A percentile compares a stretch with the other conserved stretches of the same genome.
These are phyloP conservation scores for Abscondita cerata DNA, from an alignment of 2,888 invertebrate genomes.

Conservation along the genomic window DNA sequence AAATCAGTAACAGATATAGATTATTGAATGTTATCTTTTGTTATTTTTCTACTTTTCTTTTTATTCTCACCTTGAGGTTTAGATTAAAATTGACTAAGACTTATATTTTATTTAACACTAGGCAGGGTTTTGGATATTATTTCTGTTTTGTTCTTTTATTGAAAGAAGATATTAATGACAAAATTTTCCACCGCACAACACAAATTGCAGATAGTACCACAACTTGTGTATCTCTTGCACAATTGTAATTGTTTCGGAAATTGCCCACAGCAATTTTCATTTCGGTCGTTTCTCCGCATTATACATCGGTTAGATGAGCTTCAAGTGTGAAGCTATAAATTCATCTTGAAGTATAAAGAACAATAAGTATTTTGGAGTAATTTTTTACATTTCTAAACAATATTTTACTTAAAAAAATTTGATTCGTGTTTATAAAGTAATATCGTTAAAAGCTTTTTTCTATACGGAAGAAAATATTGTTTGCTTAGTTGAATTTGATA, in stretches of 20 bases:
- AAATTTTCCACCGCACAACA: too few relatives aligned
- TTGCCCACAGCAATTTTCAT: slow-evolving; percentile 22
- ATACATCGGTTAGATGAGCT: not conserved
- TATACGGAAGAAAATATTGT: too few relatives aligned
- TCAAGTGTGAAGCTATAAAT: not conserved
- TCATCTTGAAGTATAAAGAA: not conserved
- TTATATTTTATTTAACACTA: slow-evolving; percentile 22
- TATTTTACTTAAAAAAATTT: too few relatives aligned
- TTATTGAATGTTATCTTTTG: slow-evolving; percentile 1
- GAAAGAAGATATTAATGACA: too few relatives aligned
- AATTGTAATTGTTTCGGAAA: slow-evolving; percentile 24
- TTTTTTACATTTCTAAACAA: too few relatives aligned
- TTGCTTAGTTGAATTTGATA: too few relatives aligned
- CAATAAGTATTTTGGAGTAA: not conserved
- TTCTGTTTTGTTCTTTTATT: too few relatives aligned
- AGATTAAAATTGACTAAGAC: slow-evolving; percentile 21
- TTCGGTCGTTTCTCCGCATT: slow-evolving; percentile 11
- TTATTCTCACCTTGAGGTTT: slow-evolving; percentile 2
- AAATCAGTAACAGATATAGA: not conserved
- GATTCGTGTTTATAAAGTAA: too few relatives aligned
- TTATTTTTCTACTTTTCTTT: not conserved
- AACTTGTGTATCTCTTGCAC: slow-evolving; percentile 9
- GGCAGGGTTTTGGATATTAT: not conserved
- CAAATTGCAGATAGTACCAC: slow-evolving; percentile 15
- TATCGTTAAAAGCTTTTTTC: too few relatives aligned